Evolutionary conservation across 2,888 invertebrate genomes (phyloP).

Genomic region (Melanargia galathea): DNA sequence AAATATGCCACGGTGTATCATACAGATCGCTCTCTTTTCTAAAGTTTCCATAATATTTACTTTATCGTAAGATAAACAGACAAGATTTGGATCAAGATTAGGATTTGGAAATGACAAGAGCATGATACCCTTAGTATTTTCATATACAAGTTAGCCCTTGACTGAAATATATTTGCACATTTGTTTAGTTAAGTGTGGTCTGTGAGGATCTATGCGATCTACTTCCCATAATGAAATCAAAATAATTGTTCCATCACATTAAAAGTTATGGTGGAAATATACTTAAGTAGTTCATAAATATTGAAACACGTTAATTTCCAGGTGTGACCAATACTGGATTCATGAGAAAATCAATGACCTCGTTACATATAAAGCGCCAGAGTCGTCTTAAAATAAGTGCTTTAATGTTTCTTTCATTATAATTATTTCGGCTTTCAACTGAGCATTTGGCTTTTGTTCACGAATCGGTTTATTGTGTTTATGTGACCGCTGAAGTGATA

Average conservation of each 20-base stretch:
- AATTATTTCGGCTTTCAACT: constrained; percentile 74
- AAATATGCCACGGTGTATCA: constrained; percentile 64
- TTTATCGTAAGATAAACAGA: constrained; percentile 24
- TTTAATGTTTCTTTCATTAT: constrained; percentile 61
- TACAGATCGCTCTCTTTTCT: constrained; percentile 16
- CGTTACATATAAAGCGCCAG: constrained; percentile 48
- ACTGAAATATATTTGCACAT: no score
- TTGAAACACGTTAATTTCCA: constrained; percentile 14
- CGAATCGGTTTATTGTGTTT: constrained; percentile 67
- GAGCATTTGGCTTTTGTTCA: constrained; percentile 75
- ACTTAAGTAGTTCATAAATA: constrained; percentile 16
- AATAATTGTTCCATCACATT: neutral
- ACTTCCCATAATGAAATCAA: neutral
- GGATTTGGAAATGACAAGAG: neutral
- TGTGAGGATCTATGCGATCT: neutral
- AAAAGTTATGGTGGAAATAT: constrained; percentile 12
- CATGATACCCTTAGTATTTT: no score
- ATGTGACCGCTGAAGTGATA: constrained; percentile 73
- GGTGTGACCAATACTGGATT: constrained; percentile 26
- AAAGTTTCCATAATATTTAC: constrained; percentile 27
- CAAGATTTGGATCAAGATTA: neutral
- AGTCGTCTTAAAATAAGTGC: constrained; percentile 57
- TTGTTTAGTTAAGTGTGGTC: no score
- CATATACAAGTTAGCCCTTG: no score
- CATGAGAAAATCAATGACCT: constrained; percentile 52